A percentile compares a stretch with the other conserved stretches of the same genome.
Conservation (phyloP, 2,797 vertebrate species). For the Rhinatrema bivittatum region DNA sequence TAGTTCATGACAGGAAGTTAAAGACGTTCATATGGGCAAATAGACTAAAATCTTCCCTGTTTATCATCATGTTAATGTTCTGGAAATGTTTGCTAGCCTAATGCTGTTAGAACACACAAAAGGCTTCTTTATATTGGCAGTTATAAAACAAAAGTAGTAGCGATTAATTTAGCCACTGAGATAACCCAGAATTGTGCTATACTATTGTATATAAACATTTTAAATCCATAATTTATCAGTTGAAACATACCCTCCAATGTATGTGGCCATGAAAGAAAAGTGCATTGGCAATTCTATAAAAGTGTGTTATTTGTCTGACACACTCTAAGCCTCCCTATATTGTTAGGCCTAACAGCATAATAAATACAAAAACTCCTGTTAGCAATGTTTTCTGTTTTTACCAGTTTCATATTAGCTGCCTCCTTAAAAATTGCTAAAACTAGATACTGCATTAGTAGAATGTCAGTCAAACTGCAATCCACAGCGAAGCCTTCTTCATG, state of each 20-base stretch:
- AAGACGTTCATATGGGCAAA: too few relatives aligned
- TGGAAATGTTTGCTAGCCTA: conserved; percentile 31
- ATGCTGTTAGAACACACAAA: conserved; percentile 25
- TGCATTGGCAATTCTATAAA: conserved; percentile 51
- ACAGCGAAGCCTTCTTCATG: conserved; percentile 90
- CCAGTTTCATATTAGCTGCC: conserved; percentile 55
- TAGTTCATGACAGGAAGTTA: too few relatives aligned
- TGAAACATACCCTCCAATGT: conserved; percentile 48
- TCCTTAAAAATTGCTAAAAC: conserved; percentile 90
- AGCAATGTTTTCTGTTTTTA: conserved; percentile 58
- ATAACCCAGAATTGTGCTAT: conserved; percentile 28
- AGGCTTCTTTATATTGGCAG: conserved; percentile 10
- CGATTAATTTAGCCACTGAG: too few relatives aligned
- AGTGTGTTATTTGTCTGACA: conserved; percentile 47
- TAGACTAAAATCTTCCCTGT: conserved; percentile 14
- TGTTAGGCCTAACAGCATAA: conserved; percentile 49
- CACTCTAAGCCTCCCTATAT: conserved; percentile 52
- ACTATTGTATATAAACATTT: conserved; percentile 46
- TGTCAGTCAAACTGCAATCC: conserved; percentile 96
- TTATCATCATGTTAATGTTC: conserved; percentile 30
- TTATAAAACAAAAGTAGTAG: conserved; percentile 17
- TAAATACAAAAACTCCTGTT: conserved; percentile 47
- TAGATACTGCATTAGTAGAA: conserved; percentile 83
- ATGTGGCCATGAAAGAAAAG: conserved; percentile 49
- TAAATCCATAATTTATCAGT: conserved; percentile 51